Evolutionary conservation across 2,113 vertebrate species (phyloP).

Genomic region (Melospiza georgiana): DNA sequence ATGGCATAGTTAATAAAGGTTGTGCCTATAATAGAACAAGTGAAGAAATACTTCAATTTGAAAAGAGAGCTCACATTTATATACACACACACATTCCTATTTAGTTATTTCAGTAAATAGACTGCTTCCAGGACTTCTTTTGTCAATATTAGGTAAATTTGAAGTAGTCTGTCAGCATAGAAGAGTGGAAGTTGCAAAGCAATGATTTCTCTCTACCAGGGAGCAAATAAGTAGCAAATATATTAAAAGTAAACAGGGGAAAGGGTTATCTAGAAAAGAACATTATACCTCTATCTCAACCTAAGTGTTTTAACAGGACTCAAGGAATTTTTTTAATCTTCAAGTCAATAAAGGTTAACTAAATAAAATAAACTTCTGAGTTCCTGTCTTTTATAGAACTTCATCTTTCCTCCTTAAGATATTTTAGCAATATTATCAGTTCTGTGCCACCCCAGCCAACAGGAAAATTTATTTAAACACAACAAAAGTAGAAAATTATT

Average conservation of each 20-base stretch:
- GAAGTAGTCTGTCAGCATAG: slow-evolving; percentile 13
- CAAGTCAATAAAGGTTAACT: slow-evolving; percentile 69
- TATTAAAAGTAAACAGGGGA: slow-evolving; percentile 7
- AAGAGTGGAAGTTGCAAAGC: background rate
- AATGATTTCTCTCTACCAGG: background rate
- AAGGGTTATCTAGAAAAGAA: slow-evolving; percentile 64
- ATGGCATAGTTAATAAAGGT: background rate
- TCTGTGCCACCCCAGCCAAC: slow-evolving; percentile 61
- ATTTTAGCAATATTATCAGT: slow-evolving; percentile 69
- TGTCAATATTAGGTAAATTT: background rate
- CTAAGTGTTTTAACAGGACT: slow-evolving; percentile 57
- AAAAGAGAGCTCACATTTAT: background rate
- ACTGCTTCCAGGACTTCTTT: background rate
- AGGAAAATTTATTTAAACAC: slow-evolving; percentile 54
- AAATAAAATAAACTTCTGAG: slow-evolving; percentile 70
- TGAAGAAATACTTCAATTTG: background rate
- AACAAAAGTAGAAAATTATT: slow-evolving; percentile 53
- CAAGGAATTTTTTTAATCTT: slow-evolving; percentile 67
- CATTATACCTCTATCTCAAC: slow-evolving; percentile 13
- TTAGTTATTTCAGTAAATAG: slow-evolving; percentile 4
- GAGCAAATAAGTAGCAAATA: background rate
- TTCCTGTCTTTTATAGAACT: slow-evolving; percentile 62
- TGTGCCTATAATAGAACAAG: background rate
- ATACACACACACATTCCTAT: background rate
- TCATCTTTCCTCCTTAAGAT: slow-evolving; percentile 61